Percentiles rank a stretch among this genome's conserved stretches.
These are phyloP conservation scores for Dendrolimus houi DNA, from an alignment of 2,888 invertebrate genomes.

Conservation along the genomic window DNA sequence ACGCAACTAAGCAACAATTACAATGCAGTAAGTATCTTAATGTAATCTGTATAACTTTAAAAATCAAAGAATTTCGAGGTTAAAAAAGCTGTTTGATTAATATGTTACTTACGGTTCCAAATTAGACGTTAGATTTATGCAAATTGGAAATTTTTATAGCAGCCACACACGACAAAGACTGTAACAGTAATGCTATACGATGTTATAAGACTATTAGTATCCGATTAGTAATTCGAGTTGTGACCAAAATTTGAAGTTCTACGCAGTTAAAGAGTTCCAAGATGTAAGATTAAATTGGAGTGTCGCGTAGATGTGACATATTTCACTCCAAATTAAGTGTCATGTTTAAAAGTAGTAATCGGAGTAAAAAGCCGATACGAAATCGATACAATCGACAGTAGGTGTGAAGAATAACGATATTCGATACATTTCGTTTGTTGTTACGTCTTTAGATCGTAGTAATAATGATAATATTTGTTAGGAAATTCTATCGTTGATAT, in stretches of 20 bases:
- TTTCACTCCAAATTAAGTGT: slow-evolving; percentile 44
- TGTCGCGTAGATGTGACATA: slow-evolving; percentile 35
- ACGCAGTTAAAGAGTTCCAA: slow-evolving; percentile 23
- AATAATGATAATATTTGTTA: neutral
- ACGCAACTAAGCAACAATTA: too few relatives aligned
- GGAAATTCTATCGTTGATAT: neutral
- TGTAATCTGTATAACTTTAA: too few relatives aligned
- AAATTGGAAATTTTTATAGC: slow-evolving; percentile 50
- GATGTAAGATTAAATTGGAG: slow-evolving; percentile 9
- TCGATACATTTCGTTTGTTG: slow-evolving; percentile 14
- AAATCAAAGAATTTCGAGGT: slow-evolving; percentile 31
- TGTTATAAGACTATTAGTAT: slow-evolving; percentile 46
- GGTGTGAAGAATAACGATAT: slow-evolving; percentile 28
- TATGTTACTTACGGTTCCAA: slow-evolving; percentile 50
- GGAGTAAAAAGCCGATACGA: slow-evolving; percentile 32
- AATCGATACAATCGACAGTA: slow-evolving; percentile 31
- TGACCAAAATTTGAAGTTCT: slow-evolving; percentile 32
- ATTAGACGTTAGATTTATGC: slow-evolving; percentile 57
- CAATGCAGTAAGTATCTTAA: too few relatives aligned
- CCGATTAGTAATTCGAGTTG: slow-evolving; percentile 58
- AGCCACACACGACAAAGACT: slow-evolving; percentile 57
- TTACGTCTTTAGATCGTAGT: slow-evolving; percentile 8
- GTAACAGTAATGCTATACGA: slow-evolving; percentile 46
- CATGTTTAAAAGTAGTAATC: slow-evolving; percentile 32
- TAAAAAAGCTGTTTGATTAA: slow-evolving; percentile 54